Evolutionary conservation across 2,797 vertebrate species (phyloP), one percentile per base, ranked within the genome.

Genomic region (Naso thynnoides): DNA sequence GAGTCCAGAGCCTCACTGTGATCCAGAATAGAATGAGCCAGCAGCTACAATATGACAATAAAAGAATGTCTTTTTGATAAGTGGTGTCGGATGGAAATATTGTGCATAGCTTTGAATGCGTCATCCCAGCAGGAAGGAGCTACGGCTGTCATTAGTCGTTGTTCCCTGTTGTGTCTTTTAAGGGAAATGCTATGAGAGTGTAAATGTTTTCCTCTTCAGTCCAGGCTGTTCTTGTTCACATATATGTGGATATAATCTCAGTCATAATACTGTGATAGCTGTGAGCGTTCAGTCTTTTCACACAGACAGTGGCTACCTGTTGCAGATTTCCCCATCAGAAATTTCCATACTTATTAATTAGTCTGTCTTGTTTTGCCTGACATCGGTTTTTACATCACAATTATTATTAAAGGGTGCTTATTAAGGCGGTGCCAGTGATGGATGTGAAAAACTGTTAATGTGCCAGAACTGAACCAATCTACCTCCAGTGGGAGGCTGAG

Each of bases 11-110:
- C 59, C 49, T 72, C 76, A 54, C 69, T 88, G 82, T 73, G 81
- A 87, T 85, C 82, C 64, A 67, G 80, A 84, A 78, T 72, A 87
- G 79, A 90, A 78, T 3, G 44, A 82, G 85, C 87, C 85, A 75
- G 79, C 24, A 91, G 84, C 74, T 47, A 58, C 61, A 56, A 6
- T 47, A 5, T 73, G 78, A 88, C 89, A 89, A 81, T 67, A 60
- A 70, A 33, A 41, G 61, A 24, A 38, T 81, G 74, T 80, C 54
- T 69, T n/a, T 76, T 56, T 45, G 85, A 73, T 76, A 70, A 78
- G 68, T 86, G 63, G 72, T 71, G 73, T 64, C 59, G 59, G 77
- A 84, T 52, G 79, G 77, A 72, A 76, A 62, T 68, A 45, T 84
- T 88, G 61, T 76, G 72, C 76, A 53, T 38, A 72, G 78, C 65